These are phyloP conservation scores for Rhea americana DNA, from an alignment of 2,113 vertebrate species.

Conservation along the genomic window DNA sequence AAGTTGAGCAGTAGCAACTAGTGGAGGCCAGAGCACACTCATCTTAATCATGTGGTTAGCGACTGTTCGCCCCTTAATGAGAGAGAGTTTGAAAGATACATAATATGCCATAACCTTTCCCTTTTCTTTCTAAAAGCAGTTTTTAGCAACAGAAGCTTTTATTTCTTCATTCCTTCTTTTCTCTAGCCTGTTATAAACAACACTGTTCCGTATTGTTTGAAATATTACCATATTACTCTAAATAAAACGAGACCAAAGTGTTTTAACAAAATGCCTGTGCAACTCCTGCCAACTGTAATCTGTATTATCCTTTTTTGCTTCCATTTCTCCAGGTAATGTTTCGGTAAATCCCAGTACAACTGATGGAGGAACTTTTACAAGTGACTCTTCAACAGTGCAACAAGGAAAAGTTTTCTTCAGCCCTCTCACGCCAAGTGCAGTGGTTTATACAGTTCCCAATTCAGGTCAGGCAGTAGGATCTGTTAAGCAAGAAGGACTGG, in stretches of 20 bases:
- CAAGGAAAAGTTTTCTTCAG: slow-evolving; percentile 86
- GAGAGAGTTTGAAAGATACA: slow-evolving; percentile 27
- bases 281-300: slow-evolving; percentile 14
- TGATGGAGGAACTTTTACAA: slow-evolving; percentile 82
- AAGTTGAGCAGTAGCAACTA: slow-evolving; percentile 58
- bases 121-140: neutral
- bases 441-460: slow-evolving; percentile 91
- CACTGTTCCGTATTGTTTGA: neutral
- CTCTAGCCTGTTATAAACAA: neutral
- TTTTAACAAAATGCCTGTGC: neutral
- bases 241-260: neutral
- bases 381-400: slow-evolving; percentile 74
- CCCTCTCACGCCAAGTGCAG: slow-evolving; percentile 86
- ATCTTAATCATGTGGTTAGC: slow-evolving; percentile 32
- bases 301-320: slow-evolving; percentile 7
- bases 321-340: slow-evolving; percentile 81
- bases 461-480: slow-evolving; percentile 78
- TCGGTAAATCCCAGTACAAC: slow-evolving; percentile 84
- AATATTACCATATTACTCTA: neutral
- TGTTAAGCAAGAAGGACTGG: slow-evolving; percentile 93
- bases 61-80: slow-evolving; percentile 28
- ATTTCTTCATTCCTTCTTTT: neutral
- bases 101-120: neutral
- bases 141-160: neutral
- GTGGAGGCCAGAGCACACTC: slow-evolving; percentile 54